Evolutionary conservation across 2,888 invertebrate genomes (phyloP).

Genomic region (Lordiphosa andalusiaca): DNA sequence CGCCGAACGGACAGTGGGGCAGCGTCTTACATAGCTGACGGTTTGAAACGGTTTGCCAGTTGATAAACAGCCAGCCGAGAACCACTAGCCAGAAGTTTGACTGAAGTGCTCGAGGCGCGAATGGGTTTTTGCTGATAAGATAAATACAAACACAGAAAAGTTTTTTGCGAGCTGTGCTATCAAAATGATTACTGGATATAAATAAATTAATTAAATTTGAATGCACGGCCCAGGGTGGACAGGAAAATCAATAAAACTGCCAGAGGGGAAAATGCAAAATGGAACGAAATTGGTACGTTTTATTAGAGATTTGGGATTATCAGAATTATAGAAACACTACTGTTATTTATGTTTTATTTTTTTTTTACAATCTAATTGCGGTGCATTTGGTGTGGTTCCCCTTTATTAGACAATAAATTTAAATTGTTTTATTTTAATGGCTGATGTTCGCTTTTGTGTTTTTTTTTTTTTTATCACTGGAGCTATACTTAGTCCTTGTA

Average conservation of each 20-base stretch:
- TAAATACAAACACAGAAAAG: constrained; percentile 34
- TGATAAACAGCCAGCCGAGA: constrained; percentile 45
- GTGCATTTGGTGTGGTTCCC: too few relatives aligned
- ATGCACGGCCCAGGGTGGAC: constrained; percentile 43
- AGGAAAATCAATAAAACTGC: constrained; percentile 25
- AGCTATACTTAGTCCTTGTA: too few relatives aligned
- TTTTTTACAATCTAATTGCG: too few relatives aligned
- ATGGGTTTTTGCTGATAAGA: constrained; percentile 40
- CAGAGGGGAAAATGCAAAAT: neutral
- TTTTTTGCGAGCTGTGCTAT: constrained; percentile 48
- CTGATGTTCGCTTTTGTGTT: too few relatives aligned
- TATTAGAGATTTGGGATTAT: too few relatives aligned
- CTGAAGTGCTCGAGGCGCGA: constrained; percentile 51
- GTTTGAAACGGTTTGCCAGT: constrained; percentile 17
- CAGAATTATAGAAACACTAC: too few relatives aligned
- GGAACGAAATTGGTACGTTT: too few relatives aligned
- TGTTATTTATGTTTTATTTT: too few relatives aligned
- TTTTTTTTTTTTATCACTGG: too few relatives aligned
- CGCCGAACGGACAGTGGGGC: constrained; percentile 11
- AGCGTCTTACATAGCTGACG: constrained; percentile 19
- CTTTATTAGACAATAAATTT: too few relatives aligned
- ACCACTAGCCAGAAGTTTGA: constrained; percentile 27
- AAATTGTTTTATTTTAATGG: too few relatives aligned
- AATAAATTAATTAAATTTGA: constrained; percentile 75
- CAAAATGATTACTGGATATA: constrained; percentile 69